Conservation (phyloP, 1,140 invertebrate genomes). For the Cotesia glomerata region DNA sequence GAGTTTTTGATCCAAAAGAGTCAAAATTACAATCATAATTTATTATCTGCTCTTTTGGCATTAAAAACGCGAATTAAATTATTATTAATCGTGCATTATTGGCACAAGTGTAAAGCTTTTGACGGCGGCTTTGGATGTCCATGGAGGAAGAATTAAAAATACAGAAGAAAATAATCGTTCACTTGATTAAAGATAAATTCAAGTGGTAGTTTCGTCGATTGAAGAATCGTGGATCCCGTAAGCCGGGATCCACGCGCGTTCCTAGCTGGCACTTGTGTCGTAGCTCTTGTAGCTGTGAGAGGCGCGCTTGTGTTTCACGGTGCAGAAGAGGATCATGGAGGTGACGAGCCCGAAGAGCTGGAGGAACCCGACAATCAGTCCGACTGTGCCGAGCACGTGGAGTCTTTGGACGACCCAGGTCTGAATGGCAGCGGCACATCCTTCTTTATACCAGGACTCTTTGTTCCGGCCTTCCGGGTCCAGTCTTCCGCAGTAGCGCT, state of each 20-base stretch:
- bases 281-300: constrained; percentile 75
- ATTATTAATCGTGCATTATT: not conserved
- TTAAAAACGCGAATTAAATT: not conserved
- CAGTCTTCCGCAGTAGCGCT: constrained; percentile 57
- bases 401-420: constrained; percentile 74
- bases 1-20: too few species aligned
- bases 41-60: too few species aligned
- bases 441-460: constrained; percentile 70
- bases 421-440: constrained; percentile 73
- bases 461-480: constrained; percentile 63
- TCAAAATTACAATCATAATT: too few species aligned
- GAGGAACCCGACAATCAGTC: constrained; percentile 72
- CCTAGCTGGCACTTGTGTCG: constrained; percentile 66
- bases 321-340: constrained; percentile 79
- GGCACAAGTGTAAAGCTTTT: too few species aligned
- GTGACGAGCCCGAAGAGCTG: constrained; percentile 77
- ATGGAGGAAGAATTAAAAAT: not conserved
- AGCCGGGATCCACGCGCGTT: constrained; percentile 41
- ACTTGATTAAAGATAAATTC: constrained; percentile 9
- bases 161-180: not conserved
- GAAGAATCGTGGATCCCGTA: constrained; percentile 37
- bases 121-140: too few species aligned
- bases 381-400: constrained; percentile 74
- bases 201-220: constrained; percentile 32
- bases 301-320: constrained; percentile 72